Base-by-base conservation (phyloP, 2,113 vertebrate genomes). In the Scalopus aquaticus region DNA sequence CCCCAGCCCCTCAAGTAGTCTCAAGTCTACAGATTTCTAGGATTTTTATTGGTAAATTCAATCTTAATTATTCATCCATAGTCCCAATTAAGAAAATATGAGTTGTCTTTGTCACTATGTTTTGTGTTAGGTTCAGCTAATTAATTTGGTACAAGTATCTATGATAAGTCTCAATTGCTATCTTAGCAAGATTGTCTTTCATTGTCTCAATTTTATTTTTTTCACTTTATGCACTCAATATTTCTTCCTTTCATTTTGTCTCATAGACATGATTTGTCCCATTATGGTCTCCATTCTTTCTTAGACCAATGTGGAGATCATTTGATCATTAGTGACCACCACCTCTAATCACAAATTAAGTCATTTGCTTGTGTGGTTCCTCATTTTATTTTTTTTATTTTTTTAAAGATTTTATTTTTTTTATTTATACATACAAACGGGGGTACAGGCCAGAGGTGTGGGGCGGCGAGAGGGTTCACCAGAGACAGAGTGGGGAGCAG, bases 181-280 rank as follows among this genome's bases (percentile, higher is more conserved):
- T 62, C 74, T 80, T 69, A 51, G 42, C 74, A 93, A 86, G 44
- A 60, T 58, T 22, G 35, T 26, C 10, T 79, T 39, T 64, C 30
- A 35, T 74, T 74, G 11, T 86, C 28, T 74, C 26, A 42, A 19
- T 90, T 74, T 49, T 58, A 49, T 58, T 81, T 79, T 90, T 49
- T 58, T 64, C 35, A 9, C 28, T 3, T 85, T 80, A 73, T 35
- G n/a, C 1, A 6, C 35, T 92, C 30, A 69, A 9, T 62, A 16
- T 90, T 86, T 86, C 30, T 92, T 88, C 13, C 32, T 86, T 96
- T 88, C 56, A 64, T 88, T 88, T 94, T 67, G 30, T 73, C 30
- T 58, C n/a, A 30, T 30, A 64, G 26, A 60, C 19, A 35, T 74
- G 30, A 85, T 84, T 83, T 92, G 78, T 80, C n/a, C 30, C 5